Percentiles rank a stretch among this genome's conserved stretches.
Conservation (phyloP, 1,140 invertebrate genomes). For the Drosophila cardini region DNA sequence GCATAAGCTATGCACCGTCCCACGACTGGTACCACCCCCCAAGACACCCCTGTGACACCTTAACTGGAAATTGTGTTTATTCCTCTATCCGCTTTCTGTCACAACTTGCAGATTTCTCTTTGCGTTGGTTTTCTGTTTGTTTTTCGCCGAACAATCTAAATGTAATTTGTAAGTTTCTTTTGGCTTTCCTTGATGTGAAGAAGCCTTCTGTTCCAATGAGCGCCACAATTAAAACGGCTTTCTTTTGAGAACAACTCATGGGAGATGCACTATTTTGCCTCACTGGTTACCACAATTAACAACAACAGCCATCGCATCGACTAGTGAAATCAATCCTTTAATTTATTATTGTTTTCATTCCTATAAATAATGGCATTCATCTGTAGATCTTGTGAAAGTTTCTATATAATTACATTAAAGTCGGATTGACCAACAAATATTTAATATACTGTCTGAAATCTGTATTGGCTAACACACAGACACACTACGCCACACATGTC, state of each 20-base stretch:
- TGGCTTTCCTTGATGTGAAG: neutral
- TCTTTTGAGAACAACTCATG: neutral
- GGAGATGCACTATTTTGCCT: neutral
- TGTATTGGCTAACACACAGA: neutral
- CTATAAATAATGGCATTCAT: too few relatives aligned
- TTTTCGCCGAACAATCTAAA: constrained; percentile 59
- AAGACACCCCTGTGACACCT: neutral
- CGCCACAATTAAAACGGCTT: constrained; percentile 50
- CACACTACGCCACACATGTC: neutral
- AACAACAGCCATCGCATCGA: too few relatives aligned
- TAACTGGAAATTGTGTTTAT: constrained; percentile 52
- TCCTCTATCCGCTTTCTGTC: constrained; percentile 7
- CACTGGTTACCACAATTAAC: too few relatives aligned
- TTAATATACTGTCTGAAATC: too few relatives aligned
- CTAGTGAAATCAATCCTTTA: too few relatives aligned
- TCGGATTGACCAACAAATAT: too few relatives aligned
- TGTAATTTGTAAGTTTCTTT: constrained; percentile 62
- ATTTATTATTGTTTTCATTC: too few relatives aligned
- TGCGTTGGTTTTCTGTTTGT: constrained; percentile 42
- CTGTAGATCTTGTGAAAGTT: too few relatives aligned
- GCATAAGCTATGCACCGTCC: constrained; percentile 62
- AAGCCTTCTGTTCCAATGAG: constrained; percentile 19
- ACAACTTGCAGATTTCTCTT: constrained; percentile 11
- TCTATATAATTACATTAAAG: too few relatives aligned
- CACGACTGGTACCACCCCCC: neutral